These are phyloP conservation scores for Sorex fumeus DNA, from an alignment of 2,113 vertebrate genomes.

Conservation along the genomic window DNA sequence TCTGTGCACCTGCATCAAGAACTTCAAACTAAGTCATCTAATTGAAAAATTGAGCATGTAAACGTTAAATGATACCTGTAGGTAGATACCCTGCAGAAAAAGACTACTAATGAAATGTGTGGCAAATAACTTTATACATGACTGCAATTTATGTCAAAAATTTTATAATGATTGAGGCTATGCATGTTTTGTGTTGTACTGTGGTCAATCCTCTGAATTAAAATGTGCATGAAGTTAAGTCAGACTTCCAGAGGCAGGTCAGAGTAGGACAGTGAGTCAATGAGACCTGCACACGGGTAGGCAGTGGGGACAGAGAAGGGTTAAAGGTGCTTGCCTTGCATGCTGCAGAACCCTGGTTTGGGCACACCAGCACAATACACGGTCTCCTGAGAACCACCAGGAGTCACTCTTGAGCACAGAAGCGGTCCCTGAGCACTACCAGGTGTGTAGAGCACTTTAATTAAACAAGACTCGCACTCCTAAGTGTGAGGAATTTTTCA, in stretches of 20 bases:
- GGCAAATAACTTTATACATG: not conserved
- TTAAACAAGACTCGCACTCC: not conserved
- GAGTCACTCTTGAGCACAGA: too few relatives aligned
- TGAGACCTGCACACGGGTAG: not conserved
- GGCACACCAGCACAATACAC: too few relatives aligned
- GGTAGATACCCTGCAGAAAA: conserved; percentile 3
- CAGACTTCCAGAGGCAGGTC: not conserved
- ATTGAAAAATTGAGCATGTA: not conserved
- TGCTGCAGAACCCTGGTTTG: too few relatives aligned
- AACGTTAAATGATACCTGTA: not conserved
- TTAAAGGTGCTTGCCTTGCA: too few relatives aligned
- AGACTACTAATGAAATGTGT: not conserved
- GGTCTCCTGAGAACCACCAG: not conserved
- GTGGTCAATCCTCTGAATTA: conserved; percentile 2
- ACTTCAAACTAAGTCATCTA: conserved; percentile 31
- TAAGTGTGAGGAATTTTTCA: not conserved
- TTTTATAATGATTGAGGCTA: not conserved
- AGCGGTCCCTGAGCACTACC: too few relatives aligned
- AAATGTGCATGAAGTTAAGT: not conserved
- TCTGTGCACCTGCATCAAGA: not conserved
- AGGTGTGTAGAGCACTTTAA: not conserved
- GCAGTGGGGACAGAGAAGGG: too few relatives aligned
- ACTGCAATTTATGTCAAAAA: not conserved
- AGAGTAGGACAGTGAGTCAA: not conserved
- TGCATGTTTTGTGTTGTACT: not conserved